Conservation (phyloP, 2,113 vertebrate species). For the Colistium nudipinnis region DNA sequence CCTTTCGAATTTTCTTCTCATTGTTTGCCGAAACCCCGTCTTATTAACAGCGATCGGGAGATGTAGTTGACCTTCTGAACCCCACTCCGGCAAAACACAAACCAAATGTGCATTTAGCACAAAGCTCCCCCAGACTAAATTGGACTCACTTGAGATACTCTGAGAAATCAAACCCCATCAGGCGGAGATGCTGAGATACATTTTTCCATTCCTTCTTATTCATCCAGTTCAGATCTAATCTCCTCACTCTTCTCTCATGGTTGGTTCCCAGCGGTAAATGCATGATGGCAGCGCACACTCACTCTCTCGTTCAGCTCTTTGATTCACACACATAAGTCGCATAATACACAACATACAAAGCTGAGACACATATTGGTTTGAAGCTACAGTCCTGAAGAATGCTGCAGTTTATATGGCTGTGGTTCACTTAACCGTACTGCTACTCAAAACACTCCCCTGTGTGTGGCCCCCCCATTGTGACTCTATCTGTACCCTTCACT, state of each 20-base stretch:
- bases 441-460: constrained; percentile 57
- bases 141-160: constrained; percentile 70
- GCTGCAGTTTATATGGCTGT: constrained; percentile 46
- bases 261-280: constrained; percentile 48
- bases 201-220: constrained; percentile 74
- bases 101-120: constrained; percentile 76
- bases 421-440: constrained; percentile 50
- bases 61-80: constrained; percentile 65
- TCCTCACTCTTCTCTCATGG: constrained; percentile 51
- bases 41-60: constrained; percentile 64
- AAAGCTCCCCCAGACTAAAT: constrained; percentile 60
- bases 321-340: constrained; percentile 4
- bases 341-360: constrained; percentile 3
- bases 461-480: constrained; percentile 57
- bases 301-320: not conserved
- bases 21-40: constrained; percentile 54
- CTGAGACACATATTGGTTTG: constrained; percentile 34
- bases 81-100: constrained; percentile 66
- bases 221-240: constrained; percentile 72
- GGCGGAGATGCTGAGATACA: constrained; percentile 61
- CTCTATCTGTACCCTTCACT: constrained; percentile 35
- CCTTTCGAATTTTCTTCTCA: constrained; percentile 36
- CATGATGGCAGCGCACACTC: constrained; percentile 46
- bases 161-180: constrained; percentile 63
- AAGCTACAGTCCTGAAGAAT: constrained; percentile 45